Conservation (phyloP, 2,113 vertebrate species). For the Parus major region DNA sequence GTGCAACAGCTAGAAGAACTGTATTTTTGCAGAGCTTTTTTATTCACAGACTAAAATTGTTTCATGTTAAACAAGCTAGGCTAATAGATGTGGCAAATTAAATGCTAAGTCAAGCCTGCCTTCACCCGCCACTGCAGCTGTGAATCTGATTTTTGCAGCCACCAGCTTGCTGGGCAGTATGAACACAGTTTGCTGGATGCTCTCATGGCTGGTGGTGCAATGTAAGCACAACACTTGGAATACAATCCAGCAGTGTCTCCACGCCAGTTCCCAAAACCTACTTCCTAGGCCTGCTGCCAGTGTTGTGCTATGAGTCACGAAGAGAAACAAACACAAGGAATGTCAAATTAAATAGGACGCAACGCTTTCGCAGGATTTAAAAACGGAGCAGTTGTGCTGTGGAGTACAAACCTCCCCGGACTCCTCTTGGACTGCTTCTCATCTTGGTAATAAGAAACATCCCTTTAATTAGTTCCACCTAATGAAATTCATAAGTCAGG, state of each 20-base stretch:
- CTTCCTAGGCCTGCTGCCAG: slow-evolving; percentile 53
- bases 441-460: slow-evolving; percentile 37
- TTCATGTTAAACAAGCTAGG: background rate
- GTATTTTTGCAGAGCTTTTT: background rate
- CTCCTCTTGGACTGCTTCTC: slow-evolving; percentile 27
- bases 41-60: background rate
- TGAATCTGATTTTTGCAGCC: slow-evolving; percentile 22
- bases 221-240: slow-evolving; percentile 42
- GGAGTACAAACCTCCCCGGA: background rate
- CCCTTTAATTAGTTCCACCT: slow-evolving; percentile 65
- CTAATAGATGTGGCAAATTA: background rate
- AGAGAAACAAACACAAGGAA: slow-evolving; percentile 52
- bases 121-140: background rate
- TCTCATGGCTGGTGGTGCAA: slow-evolving; percentile 35
- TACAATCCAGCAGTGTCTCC: slow-evolving; percentile 20
- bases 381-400: background rate
- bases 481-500: slow-evolving; percentile 60
- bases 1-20: background rate
- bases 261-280: slow-evolving; percentile 43
- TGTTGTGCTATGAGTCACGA: slow-evolving; percentile 53
- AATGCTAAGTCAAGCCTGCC: slow-evolving; percentile 3
- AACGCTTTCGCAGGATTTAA: background rate
- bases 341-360: slow-evolving; percentile 34
- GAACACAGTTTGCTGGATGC: slow-evolving; percentile 26
- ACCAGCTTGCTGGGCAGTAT: slow-evolving; percentile 10